A percentile compares a stretch with the other conserved stretches of the same genome.
Evolutionary conservation across 2,113 vertebrate species (phyloP).

Genomic region (Heptranchias perlo): DNA sequence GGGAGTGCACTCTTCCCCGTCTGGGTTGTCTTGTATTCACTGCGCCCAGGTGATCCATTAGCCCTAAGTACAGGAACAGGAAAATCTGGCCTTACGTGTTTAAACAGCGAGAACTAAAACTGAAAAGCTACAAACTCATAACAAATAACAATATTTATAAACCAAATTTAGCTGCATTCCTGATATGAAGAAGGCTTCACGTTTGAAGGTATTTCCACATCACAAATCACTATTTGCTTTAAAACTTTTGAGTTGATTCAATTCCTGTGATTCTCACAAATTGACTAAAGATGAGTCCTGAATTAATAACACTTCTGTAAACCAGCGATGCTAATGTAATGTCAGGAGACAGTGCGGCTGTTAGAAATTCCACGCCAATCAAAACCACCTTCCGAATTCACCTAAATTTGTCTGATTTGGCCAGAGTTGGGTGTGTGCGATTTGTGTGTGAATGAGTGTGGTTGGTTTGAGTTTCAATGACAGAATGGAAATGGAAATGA

Average conservation of each 20-base stretch:
- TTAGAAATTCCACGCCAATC: not conserved
- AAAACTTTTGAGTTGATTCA: not conserved
- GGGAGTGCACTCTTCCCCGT: not conserved
- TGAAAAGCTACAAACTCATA: not conserved
- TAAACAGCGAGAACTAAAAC: not conserved
- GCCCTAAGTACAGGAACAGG: not conserved
- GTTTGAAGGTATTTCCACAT: not conserved
- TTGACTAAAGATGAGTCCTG: not conserved
- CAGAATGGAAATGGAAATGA: not conserved
- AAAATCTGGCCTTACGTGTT: too few species aligned
- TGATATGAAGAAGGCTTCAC: not conserved
- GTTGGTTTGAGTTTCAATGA: not conserved
- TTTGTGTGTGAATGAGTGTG: not conserved
- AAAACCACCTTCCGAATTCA: not conserved
- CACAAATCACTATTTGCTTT: not conserved
- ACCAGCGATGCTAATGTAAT: not conserved
- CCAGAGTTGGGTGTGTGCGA: not conserved
- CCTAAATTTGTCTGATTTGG: not conserved
- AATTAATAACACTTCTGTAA: not conserved
- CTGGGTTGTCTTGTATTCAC: not conserved
- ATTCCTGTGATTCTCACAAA: not conserved
- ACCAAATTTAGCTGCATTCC: not conserved
- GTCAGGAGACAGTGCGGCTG: not conserved
- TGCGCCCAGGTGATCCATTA: not conserved
- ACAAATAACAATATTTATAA: not conserved